Base-by-base conservation (phyloP, 2,888 invertebrate species). In the Phymatocera aterrima region DNA sequence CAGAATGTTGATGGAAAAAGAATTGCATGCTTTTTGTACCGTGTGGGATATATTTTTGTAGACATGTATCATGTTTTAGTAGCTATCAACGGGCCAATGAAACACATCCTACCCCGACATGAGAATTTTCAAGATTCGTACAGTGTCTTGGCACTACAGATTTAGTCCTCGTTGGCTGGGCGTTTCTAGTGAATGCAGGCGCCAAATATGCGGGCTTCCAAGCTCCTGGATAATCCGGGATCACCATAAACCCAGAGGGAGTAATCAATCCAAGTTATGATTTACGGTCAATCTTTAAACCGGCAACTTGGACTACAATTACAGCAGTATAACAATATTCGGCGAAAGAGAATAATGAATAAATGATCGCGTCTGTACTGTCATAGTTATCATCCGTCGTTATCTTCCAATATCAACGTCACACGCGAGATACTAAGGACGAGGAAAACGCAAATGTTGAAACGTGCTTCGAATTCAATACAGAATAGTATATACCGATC, bases 391-490 rank as follows among this genome's bases (percentile, higher is more conserved):
- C 24, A 43, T 75, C 40, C 40, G 40, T 75, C n/a, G n/a, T 75
- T 60, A 40, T 60, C 43, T 60, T 37, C 24, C 24, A 75, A 75
- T 34, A 51, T 75, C 40, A n/a, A 37, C 24, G 28, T 28, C 28
- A n/a, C 75, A 60, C 75, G 75, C 57, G 24, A 75, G 43, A 40
- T 48, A 37, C 31, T 72, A 18, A 48, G 15, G 46, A 40, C 46
- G 0, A 46, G 21, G 18, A 46, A 43, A 68, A 68, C 46, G 46
- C 68, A 68, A 46, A 43, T 51, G 48, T 72, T 37, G 1, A 46
- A 70, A 48, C 46, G 46, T 48, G 65, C 37, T 65, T 40, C 15
- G 12, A 43, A 68, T 28, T n/a, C 24, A 6, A 43, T 1, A 5
- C 21, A 15, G 15, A 57, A 5, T 0, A 57, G 10, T 10, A 57